Base-by-base conservation (phyloP, 2,113 vertebrate species). In the Hippocampus zosterae region DNA sequence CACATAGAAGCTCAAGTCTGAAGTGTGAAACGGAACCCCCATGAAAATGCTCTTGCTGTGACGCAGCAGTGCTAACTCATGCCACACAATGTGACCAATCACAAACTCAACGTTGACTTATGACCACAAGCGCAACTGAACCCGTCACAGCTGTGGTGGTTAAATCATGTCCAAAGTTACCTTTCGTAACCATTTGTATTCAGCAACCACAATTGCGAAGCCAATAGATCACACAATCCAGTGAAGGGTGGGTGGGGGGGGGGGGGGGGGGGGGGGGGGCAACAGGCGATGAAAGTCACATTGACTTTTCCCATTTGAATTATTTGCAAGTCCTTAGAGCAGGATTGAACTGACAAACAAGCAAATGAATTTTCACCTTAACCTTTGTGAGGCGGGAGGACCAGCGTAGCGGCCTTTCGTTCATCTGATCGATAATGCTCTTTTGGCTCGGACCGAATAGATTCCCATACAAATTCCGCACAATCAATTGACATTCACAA, bases 301-400 rank as follows among this genome's bases (percentile, higher is more conserved):
- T 86, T 88, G 82, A 78, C 67, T 65, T 71, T 75, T 78, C 75
- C 79, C 87, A 88, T 86, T 89, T 85, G 78, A 85, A 87, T 89
- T 77, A 86, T 86, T 89, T 65, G 74, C 57, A n/a, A 71, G 74
- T 66, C 81, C 80, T 88, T 84, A 88, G 88, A 85, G 81, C 73
- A 68, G 77, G 79, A 86, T 80, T 85, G 78, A 85, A 85, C 75
- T 74, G 82, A 83, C 83, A 68, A 90, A 88, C 81, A 86, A 84
- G 74, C 81, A 85, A 90, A 91, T 90, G 82, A 79, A 91, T 90
- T 88, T 92, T 87, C 87, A 92, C 89, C 91, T 90, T 79, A 85
- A 88, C 88, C 89, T 86, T 65, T 78, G 75, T 52, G 63, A 86
- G 81, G 67, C 79, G 37, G 77, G 78, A 55, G 42, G 74, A 63